phyloP scores from a whole-genome alignment of 2,113 vertebrate genomes.

The Pavo muticus region DNA sequence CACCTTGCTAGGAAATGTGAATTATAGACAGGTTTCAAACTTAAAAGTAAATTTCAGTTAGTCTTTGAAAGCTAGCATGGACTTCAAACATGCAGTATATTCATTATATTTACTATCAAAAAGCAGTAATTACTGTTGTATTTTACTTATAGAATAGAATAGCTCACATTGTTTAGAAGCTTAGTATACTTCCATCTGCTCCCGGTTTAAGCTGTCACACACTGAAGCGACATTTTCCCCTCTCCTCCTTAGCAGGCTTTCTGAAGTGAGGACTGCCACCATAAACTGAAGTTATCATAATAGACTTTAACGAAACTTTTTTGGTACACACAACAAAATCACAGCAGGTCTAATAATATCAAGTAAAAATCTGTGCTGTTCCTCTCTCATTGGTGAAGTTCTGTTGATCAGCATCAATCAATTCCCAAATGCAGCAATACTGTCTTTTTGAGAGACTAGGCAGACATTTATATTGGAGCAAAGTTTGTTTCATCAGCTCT shows the following conservation, averaged over 20 bases:
- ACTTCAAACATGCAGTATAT: background rate
- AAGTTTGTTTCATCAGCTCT: constrained; percentile 30
- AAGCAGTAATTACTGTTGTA: background rate
- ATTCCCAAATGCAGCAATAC: background rate
- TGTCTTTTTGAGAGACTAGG: background rate
- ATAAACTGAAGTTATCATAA: background rate
- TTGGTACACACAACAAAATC: background rate
- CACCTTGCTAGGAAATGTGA: background rate
- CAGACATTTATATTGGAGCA: background rate
- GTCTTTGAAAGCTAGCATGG: background rate
- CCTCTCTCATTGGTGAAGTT: background rate
- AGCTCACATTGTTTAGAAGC: background rate
- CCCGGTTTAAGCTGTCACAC: background rate
- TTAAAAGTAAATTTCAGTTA: background rate
- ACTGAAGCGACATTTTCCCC: accelerated
- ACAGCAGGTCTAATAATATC: background rate
- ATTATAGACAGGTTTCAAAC: background rate
- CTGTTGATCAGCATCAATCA: background rate
- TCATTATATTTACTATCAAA: background rate
- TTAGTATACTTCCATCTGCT: background rate
- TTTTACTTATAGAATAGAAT: background rate
- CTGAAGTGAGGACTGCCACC: accelerated
- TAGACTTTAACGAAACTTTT: background rate
- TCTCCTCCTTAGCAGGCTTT: background rate
- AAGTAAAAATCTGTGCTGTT: background rate